Evolutionary conservation across 1,140 invertebrate species (phyloP).

Genomic region (Popillia japonica): DNA sequence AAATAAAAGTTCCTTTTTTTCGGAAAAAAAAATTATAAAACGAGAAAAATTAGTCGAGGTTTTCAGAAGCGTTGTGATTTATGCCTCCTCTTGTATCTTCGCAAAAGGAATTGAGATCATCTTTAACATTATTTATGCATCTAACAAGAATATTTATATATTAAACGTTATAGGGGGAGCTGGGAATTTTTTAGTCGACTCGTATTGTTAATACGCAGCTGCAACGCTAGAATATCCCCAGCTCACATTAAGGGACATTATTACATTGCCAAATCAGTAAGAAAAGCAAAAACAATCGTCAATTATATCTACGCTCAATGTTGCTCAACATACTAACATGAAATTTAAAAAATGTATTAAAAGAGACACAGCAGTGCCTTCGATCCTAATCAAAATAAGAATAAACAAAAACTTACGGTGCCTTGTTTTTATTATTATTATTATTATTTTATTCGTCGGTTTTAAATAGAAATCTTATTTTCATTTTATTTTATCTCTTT

Average conservation of each 20-base stretch:
- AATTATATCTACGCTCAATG: slow-evolving; percentile 13
- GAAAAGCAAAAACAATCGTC: neutral
- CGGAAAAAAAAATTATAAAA: neutral
- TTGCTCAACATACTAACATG: slow-evolving; percentile 14
- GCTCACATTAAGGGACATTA: neutral
- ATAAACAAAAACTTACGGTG: neutral
- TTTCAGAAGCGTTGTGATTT: neutral
- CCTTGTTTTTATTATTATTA: slow-evolving; percentile 15
- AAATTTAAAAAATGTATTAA: neutral
- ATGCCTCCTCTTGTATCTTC: too few relatives aligned
- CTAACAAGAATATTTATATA: too few relatives aligned
- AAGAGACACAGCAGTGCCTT: slow-evolving; percentile 14
- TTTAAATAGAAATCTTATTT: slow-evolving; percentile 6
- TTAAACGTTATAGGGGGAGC: too few relatives aligned
- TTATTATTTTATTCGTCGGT: neutral
- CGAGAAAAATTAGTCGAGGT: neutral
- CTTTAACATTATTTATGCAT: neutral
- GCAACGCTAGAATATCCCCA: too few relatives aligned
- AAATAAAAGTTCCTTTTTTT: slow-evolving; percentile 19
- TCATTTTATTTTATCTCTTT: neutral
- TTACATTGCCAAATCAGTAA: neutral
- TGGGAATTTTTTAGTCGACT: too few relatives aligned
- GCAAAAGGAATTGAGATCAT: neutral
- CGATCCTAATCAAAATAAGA: neutral
- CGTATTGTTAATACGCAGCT: too few relatives aligned